Evolutionary conservation across 2,888 invertebrate species (phyloP), one percentile per base, ranked within the genome.

Genomic region (Amaurobius ferox): DNA sequence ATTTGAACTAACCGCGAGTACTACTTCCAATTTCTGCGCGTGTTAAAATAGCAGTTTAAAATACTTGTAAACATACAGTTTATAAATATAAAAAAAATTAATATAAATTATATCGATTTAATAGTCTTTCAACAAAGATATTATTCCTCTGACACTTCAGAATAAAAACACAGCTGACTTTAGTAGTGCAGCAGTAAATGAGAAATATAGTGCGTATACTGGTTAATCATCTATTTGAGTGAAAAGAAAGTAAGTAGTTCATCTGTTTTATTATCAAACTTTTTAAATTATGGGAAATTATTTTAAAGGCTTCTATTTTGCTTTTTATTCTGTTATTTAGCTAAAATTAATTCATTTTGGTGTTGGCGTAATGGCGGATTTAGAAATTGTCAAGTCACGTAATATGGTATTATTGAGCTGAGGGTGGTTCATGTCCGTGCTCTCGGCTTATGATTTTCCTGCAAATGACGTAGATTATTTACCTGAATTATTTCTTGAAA

Each of bases 111-210:
- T 23, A 5, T 44, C 5, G 7, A 55, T 55, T 55, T 55, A 23
- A 16, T 55, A 16, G 2, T 23, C 16, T 44, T 44, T 9, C 0
- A 11, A 55, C 23, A 23, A 23, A 3, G 3, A 23, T 1, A 16
- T 19, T 16, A 13, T 40, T 40, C 16, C 13, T 11, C 23, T 40
- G 23, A 40, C 68, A 40, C 40, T 28, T 44, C 62, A 73, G 3
- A 73, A 78, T 32, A 66, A 86, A 86, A 86, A 86, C 85, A 86
- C 85, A 86, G 85, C 85, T 86, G 85, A 86, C 79, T 86, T 68
- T 30, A 68, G 70, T 73, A 86, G 78, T 79, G 30, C 72, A 68
- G 85, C 85, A 79, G 77, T 29, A 77, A 85, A 77, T 66, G 26
- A 35, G 71, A 72, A 73, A 86, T 73, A 68, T 86, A 79, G 78